Conservation (phyloP, 2,888 invertebrate genomes). For the Andrena haemorrhoa region DNA sequence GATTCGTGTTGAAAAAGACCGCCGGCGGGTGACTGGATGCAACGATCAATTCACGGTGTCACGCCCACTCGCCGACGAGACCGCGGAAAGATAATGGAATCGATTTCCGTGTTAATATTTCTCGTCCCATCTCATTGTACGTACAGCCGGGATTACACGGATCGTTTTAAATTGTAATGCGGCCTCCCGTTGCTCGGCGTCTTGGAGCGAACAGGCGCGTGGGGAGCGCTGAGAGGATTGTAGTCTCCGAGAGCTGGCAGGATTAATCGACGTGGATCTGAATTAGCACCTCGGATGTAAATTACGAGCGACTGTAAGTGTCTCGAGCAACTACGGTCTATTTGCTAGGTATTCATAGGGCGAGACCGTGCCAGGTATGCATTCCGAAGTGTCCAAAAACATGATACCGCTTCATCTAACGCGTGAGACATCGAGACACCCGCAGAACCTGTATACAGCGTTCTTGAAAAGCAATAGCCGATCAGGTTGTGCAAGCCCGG, state of each 20-base stretch:
- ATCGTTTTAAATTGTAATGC: background rate
- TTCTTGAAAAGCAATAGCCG: slow-evolving; percentile 1
- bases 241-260: background rate
- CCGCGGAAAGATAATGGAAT: slow-evolving; percentile 8
- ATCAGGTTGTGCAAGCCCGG: slow-evolving; percentile 48
- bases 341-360: no score
- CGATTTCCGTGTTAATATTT: slow-evolving; percentile 42
- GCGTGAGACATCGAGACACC: background rate
- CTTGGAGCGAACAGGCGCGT: background rate
- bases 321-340: no score
- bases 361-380: no score
- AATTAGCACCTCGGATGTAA: background rate
- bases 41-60: slow-evolving; percentile 4
- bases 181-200: background rate
- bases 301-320: no score
- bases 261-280: background rate
- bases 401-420: background rate
- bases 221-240: background rate
- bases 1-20: slow-evolving; percentile 27
- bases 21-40: no score
- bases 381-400: no score
- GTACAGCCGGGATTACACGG: background rate
- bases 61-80: slow-evolving; percentile 16
- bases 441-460: slow-evolving; percentile 4
- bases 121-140: background rate